Percentiles rank a stretch among this genome's conserved stretches.
These are phyloP conservation scores for Ceratosolen fusciceps DNA, from an alignment of 1,140 invertebrate genomes.

Conservation along the genomic window DNA sequence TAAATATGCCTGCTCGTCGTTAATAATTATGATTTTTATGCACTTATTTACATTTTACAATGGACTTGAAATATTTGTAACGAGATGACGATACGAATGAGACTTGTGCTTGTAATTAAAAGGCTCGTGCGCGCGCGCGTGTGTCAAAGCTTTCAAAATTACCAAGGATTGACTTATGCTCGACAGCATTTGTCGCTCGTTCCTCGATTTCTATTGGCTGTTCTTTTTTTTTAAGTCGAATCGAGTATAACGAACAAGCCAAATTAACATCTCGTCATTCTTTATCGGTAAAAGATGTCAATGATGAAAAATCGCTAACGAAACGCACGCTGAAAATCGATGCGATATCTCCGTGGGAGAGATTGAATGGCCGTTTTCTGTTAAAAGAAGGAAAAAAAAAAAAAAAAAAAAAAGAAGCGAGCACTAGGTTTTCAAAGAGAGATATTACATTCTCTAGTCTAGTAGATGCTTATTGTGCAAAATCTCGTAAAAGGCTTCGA, in stretches of 20 bases:
- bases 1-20: no score
- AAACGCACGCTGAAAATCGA: not conserved
- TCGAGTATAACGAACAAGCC: constrained; percentile 2
- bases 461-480: not conserved
- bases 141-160: not conserved
- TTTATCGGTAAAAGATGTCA: not conserved
- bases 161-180: not conserved
- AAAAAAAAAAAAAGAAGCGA: no score
- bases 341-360: not conserved
- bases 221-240: constrained; percentile 29
- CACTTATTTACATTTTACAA: not conserved
- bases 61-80: not conserved
- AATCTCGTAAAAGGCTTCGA: not conserved
- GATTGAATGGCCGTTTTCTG: constrained; percentile 9
- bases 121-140: not conserved
- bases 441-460: not conserved
- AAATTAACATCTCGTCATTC: constrained; percentile 30
- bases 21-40: no score
- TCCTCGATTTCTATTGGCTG: constrained; percentile 4
- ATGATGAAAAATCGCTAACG: constrained; percentile 35
- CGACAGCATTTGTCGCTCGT: not conserved
- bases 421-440: no score
- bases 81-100: not conserved
- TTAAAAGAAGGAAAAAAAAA: not conserved
- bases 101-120: not conserved